A percentile compares a stretch with the other conserved stretches of the same genome.
Conservation (phyloP, 2,797 vertebrate species). For the Melopsittacus undulatus region DNA sequence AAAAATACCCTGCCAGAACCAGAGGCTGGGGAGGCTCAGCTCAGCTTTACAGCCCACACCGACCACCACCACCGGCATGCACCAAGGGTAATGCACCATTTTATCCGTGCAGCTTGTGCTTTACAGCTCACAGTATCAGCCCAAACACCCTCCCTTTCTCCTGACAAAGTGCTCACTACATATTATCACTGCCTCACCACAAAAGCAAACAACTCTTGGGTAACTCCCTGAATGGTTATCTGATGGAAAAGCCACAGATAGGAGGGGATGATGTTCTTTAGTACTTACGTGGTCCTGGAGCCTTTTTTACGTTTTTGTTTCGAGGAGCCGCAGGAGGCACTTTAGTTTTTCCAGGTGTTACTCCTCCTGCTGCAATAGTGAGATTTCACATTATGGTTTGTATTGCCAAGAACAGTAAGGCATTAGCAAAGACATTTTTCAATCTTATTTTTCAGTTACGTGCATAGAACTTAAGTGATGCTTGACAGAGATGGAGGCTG, state of each 20-base stretch:
- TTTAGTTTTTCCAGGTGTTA: background rate
- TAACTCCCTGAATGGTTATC: background rate
- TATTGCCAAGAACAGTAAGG: background rate
- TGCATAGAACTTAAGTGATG: background rate
- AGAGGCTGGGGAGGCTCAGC: background rate
- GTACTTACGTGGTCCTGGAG: background rate
- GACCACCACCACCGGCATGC: background rate
- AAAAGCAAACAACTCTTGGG: background rate
- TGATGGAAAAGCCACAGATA: background rate
- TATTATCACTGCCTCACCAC: background rate
- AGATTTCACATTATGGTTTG: background rate
- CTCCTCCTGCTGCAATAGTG: slow-evolving; percentile 20
- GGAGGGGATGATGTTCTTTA: background rate
- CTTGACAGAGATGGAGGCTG: background rate
- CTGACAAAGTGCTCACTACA: background rate
- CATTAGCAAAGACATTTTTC: background rate
- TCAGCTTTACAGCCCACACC: background rate
- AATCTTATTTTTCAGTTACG: background rate
- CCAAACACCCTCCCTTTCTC: background rate
- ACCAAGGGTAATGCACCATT: accelerated
- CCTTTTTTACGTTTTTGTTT: background rate
- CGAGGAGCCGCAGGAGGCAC: accelerated
- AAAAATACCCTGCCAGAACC: background rate
- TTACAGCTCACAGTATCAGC: background rate
- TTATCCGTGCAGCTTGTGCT: background rate